These are phyloP conservation scores for Limnodromus scolopaceus DNA, from an alignment of 2,797 vertebrate species.

Conservation along the genomic window DNA sequence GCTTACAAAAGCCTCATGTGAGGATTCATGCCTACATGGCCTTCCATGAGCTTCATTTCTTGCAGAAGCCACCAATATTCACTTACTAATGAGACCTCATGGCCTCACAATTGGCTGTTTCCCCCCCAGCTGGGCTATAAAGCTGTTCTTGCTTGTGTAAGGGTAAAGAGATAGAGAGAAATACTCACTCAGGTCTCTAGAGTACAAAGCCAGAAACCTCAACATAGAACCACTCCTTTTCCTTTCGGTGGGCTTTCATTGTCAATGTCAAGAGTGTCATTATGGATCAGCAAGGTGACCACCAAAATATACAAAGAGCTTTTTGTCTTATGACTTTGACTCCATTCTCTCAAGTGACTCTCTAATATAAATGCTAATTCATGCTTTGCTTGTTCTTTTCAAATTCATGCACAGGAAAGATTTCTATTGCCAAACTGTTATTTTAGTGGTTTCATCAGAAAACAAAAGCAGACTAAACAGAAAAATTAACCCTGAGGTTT, in stretches of 20 bases:
- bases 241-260: background rate
- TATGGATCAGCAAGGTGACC: slow-evolving; percentile 30
- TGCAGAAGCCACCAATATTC: background rate
- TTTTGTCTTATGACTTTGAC: background rate
- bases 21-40: background rate
- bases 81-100: background rate
- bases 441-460: background rate
- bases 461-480: background rate
- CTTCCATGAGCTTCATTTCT: background rate
- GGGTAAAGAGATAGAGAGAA: background rate
- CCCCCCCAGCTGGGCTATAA: background rate
- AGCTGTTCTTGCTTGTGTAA: background rate
- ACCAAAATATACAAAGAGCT: background rate
- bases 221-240: background rate
- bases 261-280: background rate
- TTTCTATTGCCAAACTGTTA: background rate
- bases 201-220: background rate
- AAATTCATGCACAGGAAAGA: background rate
- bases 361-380: background rate
- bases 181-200: background rate
- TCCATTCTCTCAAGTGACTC: background rate
- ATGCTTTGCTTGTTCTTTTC: background rate
- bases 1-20: rapidly evolving
- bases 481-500: background rate
- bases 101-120: background rate